Evolutionary conservation across 2,113 vertebrate species (phyloP).

Genomic region (Craseonycteris thonglongyai): DNA sequence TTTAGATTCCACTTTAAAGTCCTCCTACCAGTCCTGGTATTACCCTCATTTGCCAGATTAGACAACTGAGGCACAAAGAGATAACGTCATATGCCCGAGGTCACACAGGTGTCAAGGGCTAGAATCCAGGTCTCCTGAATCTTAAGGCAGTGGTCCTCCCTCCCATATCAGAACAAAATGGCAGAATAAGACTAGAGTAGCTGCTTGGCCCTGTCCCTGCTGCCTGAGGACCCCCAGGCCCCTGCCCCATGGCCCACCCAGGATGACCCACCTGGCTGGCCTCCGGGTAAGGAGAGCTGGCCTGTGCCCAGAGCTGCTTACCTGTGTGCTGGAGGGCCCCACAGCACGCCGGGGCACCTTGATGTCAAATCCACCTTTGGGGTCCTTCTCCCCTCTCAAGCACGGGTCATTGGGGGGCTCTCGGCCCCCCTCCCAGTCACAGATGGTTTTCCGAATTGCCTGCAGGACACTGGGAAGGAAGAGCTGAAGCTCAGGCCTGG

Average conservation of each 20-base stretch:
- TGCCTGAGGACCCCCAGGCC: not conserved
- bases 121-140: conserved; percentile 72
- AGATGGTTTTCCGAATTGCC: conserved; percentile 97
- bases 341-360: conserved; percentile 97
- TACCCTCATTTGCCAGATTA: conserved; percentile 36
- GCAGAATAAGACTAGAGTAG: not conserved
- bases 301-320: conserved; percentile 57
- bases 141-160: conserved; percentile 22
- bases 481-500: not conserved
- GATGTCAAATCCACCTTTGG: conserved; percentile 98
- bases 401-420: conserved; percentile 98
- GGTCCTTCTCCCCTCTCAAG: conserved; percentile 97
- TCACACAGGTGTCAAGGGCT: conserved; percentile 59
- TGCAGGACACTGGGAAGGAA: conserved; percentile 90
- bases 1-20: not conserved
- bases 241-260: not conserved
- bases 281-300: not conserved
- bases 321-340: conserved; percentile 99
- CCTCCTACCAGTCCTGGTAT: not conserved
- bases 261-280: not conserved
- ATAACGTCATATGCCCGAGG: conserved; percentile 30
- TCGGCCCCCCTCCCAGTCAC: conserved; percentile 96
- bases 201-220: not conserved
- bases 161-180: not conserved
- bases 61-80: conserved; percentile 66